Conservation (phyloP, 2,888 invertebrate species). For the Drosophila incognita region DNA sequence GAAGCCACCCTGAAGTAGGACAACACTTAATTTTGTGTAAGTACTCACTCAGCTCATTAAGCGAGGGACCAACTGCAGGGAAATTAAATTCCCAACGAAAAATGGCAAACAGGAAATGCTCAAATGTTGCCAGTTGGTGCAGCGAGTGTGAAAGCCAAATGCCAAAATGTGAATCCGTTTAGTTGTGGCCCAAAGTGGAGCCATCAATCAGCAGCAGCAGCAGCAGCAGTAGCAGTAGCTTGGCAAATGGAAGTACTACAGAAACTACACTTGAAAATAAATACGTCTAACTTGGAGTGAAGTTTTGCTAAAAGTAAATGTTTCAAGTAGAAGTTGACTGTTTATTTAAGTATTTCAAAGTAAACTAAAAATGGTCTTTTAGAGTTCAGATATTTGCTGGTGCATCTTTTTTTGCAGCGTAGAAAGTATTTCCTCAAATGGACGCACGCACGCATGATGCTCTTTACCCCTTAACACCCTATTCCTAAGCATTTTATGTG, state of each 20-base stretch:
- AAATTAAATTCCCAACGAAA: constrained; percentile 51
- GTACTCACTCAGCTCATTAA: constrained; percentile 81
- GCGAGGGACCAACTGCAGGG: constrained; percentile 49
- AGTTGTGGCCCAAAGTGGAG: constrained; percentile 62
- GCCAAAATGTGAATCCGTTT: constrained; percentile 57
- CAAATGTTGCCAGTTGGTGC: background rate
- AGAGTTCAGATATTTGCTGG: background rate
- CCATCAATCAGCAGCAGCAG: constrained; percentile 66
- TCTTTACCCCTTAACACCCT: background rate
- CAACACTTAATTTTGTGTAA: constrained; percentile 81
- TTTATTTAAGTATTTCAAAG: background rate
- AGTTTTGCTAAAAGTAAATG: background rate
- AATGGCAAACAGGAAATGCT: constrained; percentile 25
- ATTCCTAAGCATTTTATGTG: background rate
- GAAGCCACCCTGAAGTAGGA: constrained; percentile 72
- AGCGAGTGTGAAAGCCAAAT: constrained; percentile 36
- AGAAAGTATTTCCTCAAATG: constrained; percentile 9
- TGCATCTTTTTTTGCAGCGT: background rate
- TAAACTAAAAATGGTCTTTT: background rate
- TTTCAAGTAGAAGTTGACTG: no score
- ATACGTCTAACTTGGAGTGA: background rate
- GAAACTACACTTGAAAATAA: constrained; percentile 2
- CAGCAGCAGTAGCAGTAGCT: constrained; percentile 21
- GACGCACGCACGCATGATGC: constrained; percentile 25
- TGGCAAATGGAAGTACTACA: constrained; percentile 18